Evolutionary conservation across 2,888 invertebrate species (phyloP), one percentile per base, ranked within the genome.

Genomic region (Heliothis peltigera): DNA sequence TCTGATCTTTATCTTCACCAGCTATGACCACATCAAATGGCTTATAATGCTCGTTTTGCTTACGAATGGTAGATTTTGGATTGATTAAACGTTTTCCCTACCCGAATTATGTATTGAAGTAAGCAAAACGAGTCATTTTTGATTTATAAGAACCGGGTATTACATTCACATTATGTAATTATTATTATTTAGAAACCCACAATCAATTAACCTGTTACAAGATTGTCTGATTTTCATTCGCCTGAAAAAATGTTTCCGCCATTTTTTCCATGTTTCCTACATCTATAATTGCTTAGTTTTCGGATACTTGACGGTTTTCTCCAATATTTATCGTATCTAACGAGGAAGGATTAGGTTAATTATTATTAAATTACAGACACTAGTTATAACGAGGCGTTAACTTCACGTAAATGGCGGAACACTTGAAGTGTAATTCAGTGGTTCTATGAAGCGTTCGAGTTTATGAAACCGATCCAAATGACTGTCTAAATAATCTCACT

Each of bases 281-380:
- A 49, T 18, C 28, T 10, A 8, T 19, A 47, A 62, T 47, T 47
- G 17, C 12, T 0, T 8, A 17, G 0, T 22, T 28, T 28, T 2
- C 4, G 8, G 46, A 18, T 59, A 35, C 19, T 51, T 46, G 6
- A 32, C 39, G 39, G 17, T 70, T 66, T 63, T 70, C 48, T 17
- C 42, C 8, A 17, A 12, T n/a, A 63, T 53, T 67, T 28, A 48
- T 18, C 28, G 19, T 48, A 32, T 35, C 18, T 28, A 43, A 43
- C 42, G 4, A 44, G 47, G 64, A 55, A 68, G 71, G 71, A 68
- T 64, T 32, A 8, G 43, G 28, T 35, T 10, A 70, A 64, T 68
- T 55, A 64, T 68, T 55, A 55, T 64, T 48, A 44, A 68, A 49
- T 44, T 49, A 19, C n/a, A 7, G 12, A 15, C 32, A 12, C 19